A percentile compares a stretch with the other conserved stretches of the same genome.
phyloP scores from a whole-genome alignment of 2,888 invertebrate genomes.

The Molanna angustata region DNA sequence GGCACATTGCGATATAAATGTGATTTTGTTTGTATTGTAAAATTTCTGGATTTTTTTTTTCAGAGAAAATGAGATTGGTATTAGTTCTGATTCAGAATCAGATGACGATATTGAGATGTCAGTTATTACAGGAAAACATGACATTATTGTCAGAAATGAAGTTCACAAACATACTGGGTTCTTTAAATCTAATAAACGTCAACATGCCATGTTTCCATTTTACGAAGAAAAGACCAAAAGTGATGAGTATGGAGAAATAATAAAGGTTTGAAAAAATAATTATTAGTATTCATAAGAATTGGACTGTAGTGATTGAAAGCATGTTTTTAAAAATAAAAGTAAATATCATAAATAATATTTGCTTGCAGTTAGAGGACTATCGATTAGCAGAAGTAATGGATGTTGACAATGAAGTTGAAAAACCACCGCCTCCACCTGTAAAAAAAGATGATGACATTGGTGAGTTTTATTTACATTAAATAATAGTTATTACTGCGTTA shows the following conservation, averaged over 20 bases:
- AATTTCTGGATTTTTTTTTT: conserved; percentile 20
- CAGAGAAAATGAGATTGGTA: conserved; percentile 66
- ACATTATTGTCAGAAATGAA: conserved; percentile 80
- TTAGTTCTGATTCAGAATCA: conserved; percentile 73
- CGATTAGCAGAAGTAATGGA: conserved; percentile 74
- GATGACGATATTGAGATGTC: conserved; percentile 84
- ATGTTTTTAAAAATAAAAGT: too few species aligned
- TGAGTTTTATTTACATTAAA: conserved; percentile 36
- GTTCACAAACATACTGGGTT: conserved; percentile 69
- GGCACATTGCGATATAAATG: conserved; percentile 2
- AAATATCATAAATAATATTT: too few species aligned
- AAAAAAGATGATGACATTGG: conserved; percentile 62
- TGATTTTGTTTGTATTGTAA: background rate
- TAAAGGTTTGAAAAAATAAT: conserved; percentile 61
- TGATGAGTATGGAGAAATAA: conserved; percentile 96
- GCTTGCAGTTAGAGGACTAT: conserved; percentile 81
- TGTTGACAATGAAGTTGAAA: conserved; percentile 67
- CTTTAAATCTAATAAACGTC: conserved; percentile 85
- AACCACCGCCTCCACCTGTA: conserved; percentile 56
- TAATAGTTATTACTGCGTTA: background rate
- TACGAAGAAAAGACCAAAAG: conserved; percentile 86
- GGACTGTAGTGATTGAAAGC: too few species aligned
- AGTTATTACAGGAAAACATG: conserved; percentile 82
- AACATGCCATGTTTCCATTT: conserved; percentile 96
- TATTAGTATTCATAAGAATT: too few species aligned